Percentiles rank a stretch among this genome's conserved stretches.
Evolutionary conservation across 2,113 vertebrate genomes (phyloP).

Genomic region (Thalassarche chlororhynchos): DNA sequence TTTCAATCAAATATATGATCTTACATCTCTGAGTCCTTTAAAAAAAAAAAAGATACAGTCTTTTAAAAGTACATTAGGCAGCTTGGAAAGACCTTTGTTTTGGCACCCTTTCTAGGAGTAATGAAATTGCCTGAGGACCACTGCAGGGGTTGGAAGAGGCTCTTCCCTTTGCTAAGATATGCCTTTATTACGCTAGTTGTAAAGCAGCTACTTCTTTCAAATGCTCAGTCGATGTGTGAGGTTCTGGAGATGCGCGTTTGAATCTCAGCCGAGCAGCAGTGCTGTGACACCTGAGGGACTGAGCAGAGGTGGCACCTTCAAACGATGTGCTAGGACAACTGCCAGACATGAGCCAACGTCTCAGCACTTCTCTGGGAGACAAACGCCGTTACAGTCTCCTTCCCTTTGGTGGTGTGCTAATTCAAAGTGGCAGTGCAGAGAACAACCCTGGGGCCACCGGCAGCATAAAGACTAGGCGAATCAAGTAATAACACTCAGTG

Average conservation of each 20-base stretch:
- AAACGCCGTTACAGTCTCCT: neutral
- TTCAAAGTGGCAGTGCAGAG: neutral
- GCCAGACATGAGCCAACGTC: neutral
- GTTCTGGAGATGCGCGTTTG: neutral
- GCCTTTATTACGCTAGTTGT: neutral
- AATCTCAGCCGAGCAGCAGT: neutral
- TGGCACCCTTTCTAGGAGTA: neutral
- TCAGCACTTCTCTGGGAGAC: neutral
- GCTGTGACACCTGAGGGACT: neutral
- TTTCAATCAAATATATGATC: neutral
- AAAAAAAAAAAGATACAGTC: neutral
- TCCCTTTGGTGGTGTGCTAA: neutral
- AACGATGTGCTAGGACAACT: neutral
- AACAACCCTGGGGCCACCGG: neutral
- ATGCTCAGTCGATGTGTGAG: neutral
- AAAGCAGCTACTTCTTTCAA: neutral
- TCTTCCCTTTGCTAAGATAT: neutral
- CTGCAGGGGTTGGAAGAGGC: neutral
- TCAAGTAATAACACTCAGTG: neutral
- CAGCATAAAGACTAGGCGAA: neutral
- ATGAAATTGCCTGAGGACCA: neutral
- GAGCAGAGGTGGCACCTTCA: neutral
- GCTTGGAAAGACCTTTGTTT: neutral
- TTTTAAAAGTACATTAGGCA: neutral
- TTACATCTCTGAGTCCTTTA: neutral